Percentiles rank a stretch among this genome's conserved stretches.
Conservation (phyloP, 2,888 invertebrate species). For the Cancer borealis region DNA sequence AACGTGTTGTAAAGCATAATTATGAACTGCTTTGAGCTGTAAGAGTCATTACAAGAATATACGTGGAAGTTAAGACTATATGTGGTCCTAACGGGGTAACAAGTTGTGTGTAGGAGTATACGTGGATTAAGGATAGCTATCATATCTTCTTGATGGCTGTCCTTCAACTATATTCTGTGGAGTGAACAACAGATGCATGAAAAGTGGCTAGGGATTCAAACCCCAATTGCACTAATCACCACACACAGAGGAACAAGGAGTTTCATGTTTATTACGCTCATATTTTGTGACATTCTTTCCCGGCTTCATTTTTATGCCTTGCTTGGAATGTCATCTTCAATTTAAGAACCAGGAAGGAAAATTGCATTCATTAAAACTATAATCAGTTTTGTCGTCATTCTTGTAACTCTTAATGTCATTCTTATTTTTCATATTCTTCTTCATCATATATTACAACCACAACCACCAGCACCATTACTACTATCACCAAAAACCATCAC, state of each 20-base stretch:
- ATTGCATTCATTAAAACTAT: not conserved
- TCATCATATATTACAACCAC: not conserved
- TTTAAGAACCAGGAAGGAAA: not conserved
- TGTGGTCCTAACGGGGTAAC: too few species aligned
- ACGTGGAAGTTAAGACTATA: too few species aligned
- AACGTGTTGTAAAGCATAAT: too few species aligned
- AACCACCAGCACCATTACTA: not conserved
- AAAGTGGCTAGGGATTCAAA: not conserved
- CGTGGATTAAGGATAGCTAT: not conserved
- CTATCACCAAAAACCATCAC: not conserved
- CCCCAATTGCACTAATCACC: not conserved
- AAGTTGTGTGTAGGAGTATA: too few species aligned
- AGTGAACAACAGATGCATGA: not conserved
- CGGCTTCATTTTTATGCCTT: not conserved
- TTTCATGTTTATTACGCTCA: not conserved
- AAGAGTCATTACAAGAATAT: too few species aligned
- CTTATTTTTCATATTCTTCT: not conserved
- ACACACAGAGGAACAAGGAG: not conserved
- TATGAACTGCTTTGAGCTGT: too few species aligned
- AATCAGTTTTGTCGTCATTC: not conserved
- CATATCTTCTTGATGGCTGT: not conserved
- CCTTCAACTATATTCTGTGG: not conserved
- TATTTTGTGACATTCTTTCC: not conserved
- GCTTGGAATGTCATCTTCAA: not conserved
- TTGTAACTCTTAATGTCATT: not conserved